These are phyloP conservation scores for Dendrolimus pini DNA, from an alignment of 2,888 invertebrate genomes.

Conservation along the genomic window DNA sequence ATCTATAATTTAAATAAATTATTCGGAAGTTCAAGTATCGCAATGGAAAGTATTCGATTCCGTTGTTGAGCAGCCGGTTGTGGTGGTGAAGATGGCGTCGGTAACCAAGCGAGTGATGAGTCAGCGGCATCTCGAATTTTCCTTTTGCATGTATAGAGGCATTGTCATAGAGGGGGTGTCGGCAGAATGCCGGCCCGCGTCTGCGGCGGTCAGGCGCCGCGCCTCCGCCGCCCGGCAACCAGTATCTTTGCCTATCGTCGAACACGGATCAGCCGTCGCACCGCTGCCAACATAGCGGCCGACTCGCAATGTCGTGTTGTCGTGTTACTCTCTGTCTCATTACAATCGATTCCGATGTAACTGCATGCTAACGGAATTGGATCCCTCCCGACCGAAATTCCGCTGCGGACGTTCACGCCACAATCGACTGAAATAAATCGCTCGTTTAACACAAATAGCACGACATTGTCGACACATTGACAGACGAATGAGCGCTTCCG, in stretches of 20 bases:
- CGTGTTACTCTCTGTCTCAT: constrained; percentile 17
- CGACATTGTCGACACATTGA: constrained; percentile 69
- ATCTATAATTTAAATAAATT: neutral
- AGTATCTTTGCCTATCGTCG: constrained; percentile 23
- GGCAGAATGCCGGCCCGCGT: constrained; percentile 26
- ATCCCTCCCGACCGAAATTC: constrained; percentile 72
- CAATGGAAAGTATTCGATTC: constrained; percentile 24
- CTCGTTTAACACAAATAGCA: constrained; percentile 73
- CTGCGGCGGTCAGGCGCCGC: constrained; percentile 21
- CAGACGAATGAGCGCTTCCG: constrained; percentile 67
- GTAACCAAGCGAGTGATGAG: constrained; percentile 47
- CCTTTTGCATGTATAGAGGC: constrained; percentile 54
- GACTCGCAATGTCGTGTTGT: constrained; percentile 11
- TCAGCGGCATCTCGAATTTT: constrained; percentile 71
- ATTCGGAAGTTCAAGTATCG: neutral
- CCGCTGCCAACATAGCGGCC: constrained; percentile 11
- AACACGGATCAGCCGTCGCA: constrained; percentile 11
- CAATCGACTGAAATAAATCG: constrained; percentile 74
- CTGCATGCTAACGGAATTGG: constrained; percentile 63
- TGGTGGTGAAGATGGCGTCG: constrained; percentile 21
- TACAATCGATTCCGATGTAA: constrained; percentile 22
- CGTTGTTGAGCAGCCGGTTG: constrained; percentile 23
- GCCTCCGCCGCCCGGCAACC: constrained; percentile 27
- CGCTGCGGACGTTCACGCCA: constrained; percentile 70
- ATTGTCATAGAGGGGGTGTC: constrained; percentile 48